phyloP scores from a whole-genome alignment of 2,797 vertebrate genomes.

The Gadopsis bispinosus region DNA sequence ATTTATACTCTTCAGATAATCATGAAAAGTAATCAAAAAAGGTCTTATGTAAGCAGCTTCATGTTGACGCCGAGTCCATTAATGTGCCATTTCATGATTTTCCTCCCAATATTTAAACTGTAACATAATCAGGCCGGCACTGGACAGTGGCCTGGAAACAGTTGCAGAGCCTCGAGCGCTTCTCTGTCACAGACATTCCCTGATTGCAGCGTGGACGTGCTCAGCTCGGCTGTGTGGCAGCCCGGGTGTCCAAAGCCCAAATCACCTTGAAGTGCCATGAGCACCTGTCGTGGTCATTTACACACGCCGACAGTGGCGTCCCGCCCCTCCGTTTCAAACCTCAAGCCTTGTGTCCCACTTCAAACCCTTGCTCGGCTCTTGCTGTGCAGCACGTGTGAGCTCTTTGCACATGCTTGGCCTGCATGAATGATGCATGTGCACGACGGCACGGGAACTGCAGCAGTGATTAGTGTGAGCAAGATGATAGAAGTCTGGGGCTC shows the following conservation, averaged over 20 bases:
- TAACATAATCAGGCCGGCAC: slow-evolving; percentile 27
- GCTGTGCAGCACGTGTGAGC: slow-evolving; percentile 32
- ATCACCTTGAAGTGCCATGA: slow-evolving; percentile 75
- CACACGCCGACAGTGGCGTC: slow-evolving; percentile 54
- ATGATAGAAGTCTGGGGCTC: slow-evolving; percentile 24
- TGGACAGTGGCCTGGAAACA: slow-evolving; percentile 63
- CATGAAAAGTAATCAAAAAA: slow-evolving; percentile 6
- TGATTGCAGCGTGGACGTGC: slow-evolving; percentile 68
- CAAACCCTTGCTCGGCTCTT: slow-evolving; percentile 26
- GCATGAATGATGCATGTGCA: slow-evolving; percentile 17
- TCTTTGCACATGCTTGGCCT: slow-evolving; percentile 25
- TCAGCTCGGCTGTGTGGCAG: slow-evolving; percentile 56
- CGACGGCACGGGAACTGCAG: neutral
- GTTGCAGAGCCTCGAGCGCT: slow-evolving; percentile 34
- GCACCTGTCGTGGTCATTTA: slow-evolving; percentile 77
- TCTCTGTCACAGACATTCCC: slow-evolving; percentile 46
- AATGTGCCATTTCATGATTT: slow-evolving; percentile 28
- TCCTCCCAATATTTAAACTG: slow-evolving; percentile 31
- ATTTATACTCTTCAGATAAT: neutral
- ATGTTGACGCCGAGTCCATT: slow-evolving; percentile 6
- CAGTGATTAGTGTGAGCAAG: slow-evolving; percentile 7
- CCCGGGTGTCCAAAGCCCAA: slow-evolving; percentile 57
- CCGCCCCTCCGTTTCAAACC: slow-evolving; percentile 41
- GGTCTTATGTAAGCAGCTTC: neutral
- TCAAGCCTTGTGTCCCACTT: slow-evolving; percentile 42